phyloP scores from a whole-genome alignment of 2,797 vertebrate species.

The Takifugu ocellatus region DNA sequence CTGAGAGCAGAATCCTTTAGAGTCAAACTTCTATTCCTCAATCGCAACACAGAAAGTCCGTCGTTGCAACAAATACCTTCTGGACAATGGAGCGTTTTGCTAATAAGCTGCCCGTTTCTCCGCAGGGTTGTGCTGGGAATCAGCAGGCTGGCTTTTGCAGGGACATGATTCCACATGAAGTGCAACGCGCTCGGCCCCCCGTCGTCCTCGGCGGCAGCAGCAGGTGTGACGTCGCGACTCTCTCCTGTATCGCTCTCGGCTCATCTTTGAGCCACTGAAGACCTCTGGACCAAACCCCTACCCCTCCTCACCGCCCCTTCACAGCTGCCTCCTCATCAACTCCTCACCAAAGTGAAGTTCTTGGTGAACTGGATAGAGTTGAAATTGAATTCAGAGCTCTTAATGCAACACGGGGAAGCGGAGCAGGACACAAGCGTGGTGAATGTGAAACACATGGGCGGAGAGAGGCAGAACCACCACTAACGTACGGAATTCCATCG shows the following conservation, averaged over 20 bases:
- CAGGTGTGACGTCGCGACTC: conserved; percentile 83
- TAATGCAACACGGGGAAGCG: conserved; percentile 54
- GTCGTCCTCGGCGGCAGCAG: conserved; percentile 77
- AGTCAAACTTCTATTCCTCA: too few species aligned
- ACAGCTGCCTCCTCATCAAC: conserved; percentile 40
- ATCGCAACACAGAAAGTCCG: too few species aligned
- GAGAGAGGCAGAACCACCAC: conserved; percentile 25
- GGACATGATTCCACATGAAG: conserved; percentile 99
- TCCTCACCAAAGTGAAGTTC: conserved; percentile 15
- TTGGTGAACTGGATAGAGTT: conserved; percentile 25
- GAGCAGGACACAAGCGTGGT: conserved; percentile 61
- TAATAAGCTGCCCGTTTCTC: conserved; percentile 25
- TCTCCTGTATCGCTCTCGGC: conserved; percentile 52
- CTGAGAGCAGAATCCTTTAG: too few species aligned
- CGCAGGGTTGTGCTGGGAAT: conserved; percentile 82
- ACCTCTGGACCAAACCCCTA: conserved; percentile 54
- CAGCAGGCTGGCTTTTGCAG: conserved; percentile 78
- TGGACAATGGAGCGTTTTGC: too few species aligned
- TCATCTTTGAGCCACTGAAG: conserved; percentile 83
- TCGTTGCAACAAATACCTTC: too few species aligned
- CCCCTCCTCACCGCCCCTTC: conserved; percentile 46
- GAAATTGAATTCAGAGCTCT: conserved; percentile 25
- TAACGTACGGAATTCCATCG: conserved; percentile 16
- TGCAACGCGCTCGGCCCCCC: conserved; percentile 75
- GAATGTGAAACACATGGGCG: conserved; percentile 30